These are phyloP conservation scores for Oxyura jamaicensis DNA, from an alignment of 2,113 vertebrate species.

Conservation along the genomic window DNA sequence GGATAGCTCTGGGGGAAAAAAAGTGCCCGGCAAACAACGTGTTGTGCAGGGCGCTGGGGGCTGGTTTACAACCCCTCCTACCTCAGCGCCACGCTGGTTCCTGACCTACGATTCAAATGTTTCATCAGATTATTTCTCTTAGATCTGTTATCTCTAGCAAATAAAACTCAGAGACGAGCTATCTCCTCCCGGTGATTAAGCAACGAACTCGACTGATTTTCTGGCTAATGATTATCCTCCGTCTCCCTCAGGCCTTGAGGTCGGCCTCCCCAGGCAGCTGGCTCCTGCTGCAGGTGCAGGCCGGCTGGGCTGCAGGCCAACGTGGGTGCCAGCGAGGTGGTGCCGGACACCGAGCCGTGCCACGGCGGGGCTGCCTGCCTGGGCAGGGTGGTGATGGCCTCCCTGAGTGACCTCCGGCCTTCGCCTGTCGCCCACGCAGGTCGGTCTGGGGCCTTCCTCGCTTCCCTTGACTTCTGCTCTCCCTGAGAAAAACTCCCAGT, in stretches of 20 bases:
- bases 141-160: conserved; percentile 58
- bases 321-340: not conserved
- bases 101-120: not conserved
- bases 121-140: conserved; percentile 42
- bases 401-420: not conserved
- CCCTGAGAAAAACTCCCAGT: not conserved
- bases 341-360: not conserved
- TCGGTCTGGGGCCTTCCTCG: not conserved
- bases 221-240: conserved; percentile 45
- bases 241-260: not conserved
- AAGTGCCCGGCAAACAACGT: not conserved
- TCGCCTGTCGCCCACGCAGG: fast-evolving
- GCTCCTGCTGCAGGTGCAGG: not conserved
- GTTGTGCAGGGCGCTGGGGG: not conserved
- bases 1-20: fast-evolving
- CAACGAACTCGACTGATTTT: conserved; percentile 12
- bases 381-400: not conserved
- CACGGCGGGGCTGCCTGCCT: not conserved
- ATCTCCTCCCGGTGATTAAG: not conserved
- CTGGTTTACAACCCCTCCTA: not conserved
- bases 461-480: not conserved
- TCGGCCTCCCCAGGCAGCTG: not conserved
- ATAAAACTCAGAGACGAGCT: conserved; percentile 9
- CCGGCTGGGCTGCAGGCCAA: not conserved
- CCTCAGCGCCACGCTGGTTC: not conserved